Evolutionary conservation across 2,888 invertebrate genomes (phyloP).

Genomic region (Pristionchus arcanus): DNA sequence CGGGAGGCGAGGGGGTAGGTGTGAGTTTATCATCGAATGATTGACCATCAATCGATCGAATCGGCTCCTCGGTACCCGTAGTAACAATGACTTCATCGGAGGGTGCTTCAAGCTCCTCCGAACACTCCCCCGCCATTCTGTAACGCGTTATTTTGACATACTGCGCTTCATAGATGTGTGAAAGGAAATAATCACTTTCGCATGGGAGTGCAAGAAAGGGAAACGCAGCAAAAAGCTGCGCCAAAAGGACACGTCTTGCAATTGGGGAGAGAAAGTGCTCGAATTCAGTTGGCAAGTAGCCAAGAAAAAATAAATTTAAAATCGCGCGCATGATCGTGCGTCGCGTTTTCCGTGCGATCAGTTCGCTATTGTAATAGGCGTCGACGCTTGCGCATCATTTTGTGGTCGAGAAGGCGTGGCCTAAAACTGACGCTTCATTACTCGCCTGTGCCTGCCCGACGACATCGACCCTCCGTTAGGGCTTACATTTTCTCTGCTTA

Average conservation of each 20-base stretch:
- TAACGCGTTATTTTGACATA: neutral
- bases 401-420: slow-evolving; percentile 29
- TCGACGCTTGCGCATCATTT: neutral
- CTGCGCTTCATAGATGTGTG: neutral
- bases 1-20: slow-evolving; percentile 56
- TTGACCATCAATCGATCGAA: neutral
- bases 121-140: slow-evolving; percentile 51
- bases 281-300: neutral
- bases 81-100: neutral
- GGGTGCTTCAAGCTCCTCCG: slow-evolving; percentile 27
- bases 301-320: slow-evolving; percentile 2
- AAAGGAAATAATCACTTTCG: neutral
- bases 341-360: slow-evolving; percentile 41
- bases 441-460: slow-evolving; percentile 58
- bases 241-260: slow-evolving; percentile 33
- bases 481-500: slow-evolving; percentile 58
- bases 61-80: slow-evolving; percentile 14
- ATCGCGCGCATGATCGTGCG: slow-evolving; percentile 15
- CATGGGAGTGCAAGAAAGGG: neutral
- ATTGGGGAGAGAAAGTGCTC: slow-evolving; percentile 7
- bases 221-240: slow-evolving; percentile 18
- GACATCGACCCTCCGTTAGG: slow-evolving; percentile 57
- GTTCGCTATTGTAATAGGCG: slow-evolving; percentile 38
- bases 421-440: slow-evolving; percentile 51
- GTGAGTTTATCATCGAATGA: neutral